Percentiles rank a stretch among this genome's conserved stretches.
phyloP scores from a whole-genome alignment of 2,797 vertebrate species.

The Decapterus maruadsi region DNA sequence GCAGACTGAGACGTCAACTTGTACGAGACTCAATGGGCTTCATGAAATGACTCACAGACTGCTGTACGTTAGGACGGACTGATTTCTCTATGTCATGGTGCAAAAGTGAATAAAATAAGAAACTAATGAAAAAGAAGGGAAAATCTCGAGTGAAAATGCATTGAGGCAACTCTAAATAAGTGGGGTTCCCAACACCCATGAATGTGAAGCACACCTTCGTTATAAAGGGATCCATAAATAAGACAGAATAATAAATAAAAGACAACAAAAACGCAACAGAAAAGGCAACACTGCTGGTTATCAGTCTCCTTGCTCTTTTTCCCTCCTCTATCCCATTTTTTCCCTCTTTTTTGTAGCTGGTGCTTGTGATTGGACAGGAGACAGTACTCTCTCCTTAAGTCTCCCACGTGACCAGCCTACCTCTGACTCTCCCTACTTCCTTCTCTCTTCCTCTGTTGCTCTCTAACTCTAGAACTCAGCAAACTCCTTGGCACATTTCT shows the following conservation, averaged over 20 bases:
- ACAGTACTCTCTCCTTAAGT: slow-evolving; percentile 66
- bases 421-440: slow-evolving; percentile 65
- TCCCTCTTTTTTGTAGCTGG: slow-evolving; percentile 65
- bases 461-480: slow-evolving; percentile 89
- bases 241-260: slow-evolving; percentile 77
- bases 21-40: slow-evolving; percentile 23
- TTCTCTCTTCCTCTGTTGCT: slow-evolving; percentile 54
- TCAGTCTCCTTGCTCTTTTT: slow-evolving; percentile 70
- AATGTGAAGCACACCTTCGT: slow-evolving; percentile 69
- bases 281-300: slow-evolving; percentile 86
- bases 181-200: slow-evolving; percentile 58
- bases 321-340: slow-evolving; percentile 53
- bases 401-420: slow-evolving; percentile 75
- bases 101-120: slow-evolving; percentile 36
- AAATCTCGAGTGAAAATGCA: slow-evolving; percentile 54
- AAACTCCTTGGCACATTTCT: slow-evolving; percentile 96
- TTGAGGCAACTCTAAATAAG: slow-evolving; percentile 66
- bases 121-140: slow-evolving; percentile 45
- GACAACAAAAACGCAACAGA: slow-evolving; percentile 74
- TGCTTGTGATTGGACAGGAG: slow-evolving; percentile 83
- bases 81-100: slow-evolving; percentile 35
- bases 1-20: slow-evolving; percentile 40
- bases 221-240: slow-evolving; percentile 81
- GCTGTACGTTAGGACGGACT: slow-evolving; percentile 35
- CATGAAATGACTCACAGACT: slow-evolving; percentile 27